Base-by-base conservation (phyloP, 2,113 vertebrate species). In the Thymallus thymallus region DNA sequence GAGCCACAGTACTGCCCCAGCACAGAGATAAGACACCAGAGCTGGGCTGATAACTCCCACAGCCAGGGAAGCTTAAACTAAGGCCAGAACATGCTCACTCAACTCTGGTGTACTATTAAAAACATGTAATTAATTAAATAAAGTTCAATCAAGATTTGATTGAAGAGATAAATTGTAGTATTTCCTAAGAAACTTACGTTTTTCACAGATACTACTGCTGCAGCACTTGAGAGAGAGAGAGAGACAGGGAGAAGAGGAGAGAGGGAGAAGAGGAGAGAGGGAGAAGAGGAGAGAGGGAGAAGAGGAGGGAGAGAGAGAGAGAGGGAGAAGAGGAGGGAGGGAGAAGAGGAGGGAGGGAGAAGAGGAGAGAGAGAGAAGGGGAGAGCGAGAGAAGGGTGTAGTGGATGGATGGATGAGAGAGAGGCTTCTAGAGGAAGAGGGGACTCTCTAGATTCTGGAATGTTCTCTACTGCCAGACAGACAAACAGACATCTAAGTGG, bases 11-110 rank as follows among this genome's bases (percentile, higher is more conserved):
- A 16, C 4, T 9, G 35, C 29, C 56, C 29, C 23, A 32, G 18
- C 61, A 58, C 32, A 62, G 9, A 67, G 76, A 85, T 80, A 85
- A 82, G 23, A 41, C 26, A 60, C 46, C 72, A 3, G 41, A 51
- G 46, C 30, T 24, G 60, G 74, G 66, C 69, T 55, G 56, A 61
- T 65, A 65, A 64, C 60, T 26, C 65, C 62, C n/a, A 74, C 51
- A 13, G 13, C 45, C 56, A 22, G 35, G 60, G 23, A 22, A 41
- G 35, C 9, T 41, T 7, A 41, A 41, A 41, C 35, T 41, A 41
- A 41, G 18, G 24, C 67, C 18, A 0, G 20, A 22, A 22, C 55
- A 22, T 1, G 6, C n/a, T 35, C 32, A 35, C 32, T 22, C 55
- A 18, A 5, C 4, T 60, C 56, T 60, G 56, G 2, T 22, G n/a